Conservation (phyloP, 1,140 invertebrate genomes). For the Caenorhabditis inopinata region DNA sequence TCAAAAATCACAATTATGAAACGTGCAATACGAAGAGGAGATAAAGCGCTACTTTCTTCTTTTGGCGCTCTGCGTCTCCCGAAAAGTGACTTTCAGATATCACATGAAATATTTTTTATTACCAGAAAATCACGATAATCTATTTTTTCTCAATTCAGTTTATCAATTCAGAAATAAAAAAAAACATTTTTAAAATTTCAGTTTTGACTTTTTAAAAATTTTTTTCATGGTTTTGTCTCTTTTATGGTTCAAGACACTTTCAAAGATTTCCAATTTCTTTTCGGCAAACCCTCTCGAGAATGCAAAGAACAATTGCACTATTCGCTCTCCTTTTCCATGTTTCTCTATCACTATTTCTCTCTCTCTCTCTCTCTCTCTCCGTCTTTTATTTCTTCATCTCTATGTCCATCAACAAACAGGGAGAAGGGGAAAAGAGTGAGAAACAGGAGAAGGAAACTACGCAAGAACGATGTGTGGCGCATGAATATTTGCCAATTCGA, state of each 20-base stretch:
- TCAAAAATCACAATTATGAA: background rate
- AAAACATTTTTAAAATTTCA: too few species aligned
- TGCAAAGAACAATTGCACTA: conserved; percentile 2
- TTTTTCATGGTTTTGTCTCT: too few species aligned
- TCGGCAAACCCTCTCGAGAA: conserved; percentile 2
- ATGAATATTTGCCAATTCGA: conserved; percentile 19
- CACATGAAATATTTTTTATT: too few species aligned
- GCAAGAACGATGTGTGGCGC: background rate
- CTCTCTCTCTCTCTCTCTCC: too few species aligned
- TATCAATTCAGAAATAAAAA: too few species aligned
- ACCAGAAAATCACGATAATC: too few species aligned
- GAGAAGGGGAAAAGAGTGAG: background rate
- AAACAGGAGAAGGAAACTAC: background rate
- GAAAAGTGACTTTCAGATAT: too few species aligned
- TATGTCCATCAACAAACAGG: conserved; percentile 24
- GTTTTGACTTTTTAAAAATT: too few species aligned
- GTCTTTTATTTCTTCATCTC: background rate
- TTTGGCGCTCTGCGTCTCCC: background rate
- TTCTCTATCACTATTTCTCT: too few species aligned
- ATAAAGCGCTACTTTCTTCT: background rate
- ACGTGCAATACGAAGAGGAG: background rate
- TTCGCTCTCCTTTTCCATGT: too few species aligned
- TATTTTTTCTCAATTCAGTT: too few species aligned
- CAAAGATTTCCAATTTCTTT: background rate
- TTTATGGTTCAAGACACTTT: too few species aligned